Conservation (phyloP, 1,140 invertebrate genomes). For the Drosophila carrolli region DNA sequence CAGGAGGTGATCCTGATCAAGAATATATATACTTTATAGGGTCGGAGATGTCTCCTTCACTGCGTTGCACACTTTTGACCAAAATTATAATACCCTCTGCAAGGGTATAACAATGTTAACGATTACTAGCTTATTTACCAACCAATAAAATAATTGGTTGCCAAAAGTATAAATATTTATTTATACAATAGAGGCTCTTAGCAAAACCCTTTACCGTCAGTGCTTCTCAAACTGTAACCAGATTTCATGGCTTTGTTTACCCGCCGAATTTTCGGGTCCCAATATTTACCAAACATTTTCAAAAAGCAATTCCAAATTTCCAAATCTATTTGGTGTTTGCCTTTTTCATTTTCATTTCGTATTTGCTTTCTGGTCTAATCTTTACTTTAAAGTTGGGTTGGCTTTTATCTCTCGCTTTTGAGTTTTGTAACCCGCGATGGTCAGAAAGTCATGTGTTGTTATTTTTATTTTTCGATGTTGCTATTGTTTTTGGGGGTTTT, state of each 20-base stretch:
- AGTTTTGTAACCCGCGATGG: constrained; percentile 40
- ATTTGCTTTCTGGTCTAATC: constrained; percentile 23
- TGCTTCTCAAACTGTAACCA: constrained; percentile 8
- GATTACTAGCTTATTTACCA: too few species aligned
- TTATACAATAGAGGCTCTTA: neutral
- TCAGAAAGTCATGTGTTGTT: constrained; percentile 50
- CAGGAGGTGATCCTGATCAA: too few species aligned
- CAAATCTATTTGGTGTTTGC: constrained; percentile 53
- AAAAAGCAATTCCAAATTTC: constrained; percentile 40
- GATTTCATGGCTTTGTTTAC: constrained; percentile 46
- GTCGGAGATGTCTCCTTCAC: too few species aligned
- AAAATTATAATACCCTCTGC: too few species aligned
- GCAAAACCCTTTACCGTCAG: neutral
- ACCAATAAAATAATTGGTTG: neutral
- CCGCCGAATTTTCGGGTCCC: constrained; percentile 1
- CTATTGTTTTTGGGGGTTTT: constrained; percentile 44
- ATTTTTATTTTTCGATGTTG: constrained; percentile 14
- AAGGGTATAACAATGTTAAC: neutral
- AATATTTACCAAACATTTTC: constrained; percentile 33
- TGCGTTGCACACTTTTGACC: too few species aligned
- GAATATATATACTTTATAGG: too few species aligned
- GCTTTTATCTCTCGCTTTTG: constrained; percentile 36
- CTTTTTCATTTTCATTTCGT: constrained; percentile 34
- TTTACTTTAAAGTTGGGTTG: constrained; percentile 31
- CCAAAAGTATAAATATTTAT: neutral